Conservation (phyloP, 2,888 invertebrate genomes). For the Sabellastarte sp. region DNA sequence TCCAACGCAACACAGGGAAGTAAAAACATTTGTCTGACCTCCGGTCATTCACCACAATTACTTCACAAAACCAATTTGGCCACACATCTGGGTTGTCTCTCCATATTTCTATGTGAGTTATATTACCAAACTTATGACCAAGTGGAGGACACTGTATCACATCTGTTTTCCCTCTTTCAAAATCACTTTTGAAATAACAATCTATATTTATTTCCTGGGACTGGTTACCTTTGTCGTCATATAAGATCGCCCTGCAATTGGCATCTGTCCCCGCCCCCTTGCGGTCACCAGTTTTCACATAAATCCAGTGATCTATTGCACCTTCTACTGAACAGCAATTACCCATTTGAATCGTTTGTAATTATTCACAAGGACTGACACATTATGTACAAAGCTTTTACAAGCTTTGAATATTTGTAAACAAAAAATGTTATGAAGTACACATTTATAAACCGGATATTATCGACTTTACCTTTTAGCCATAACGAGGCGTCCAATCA, state of each 20-base stretch:
- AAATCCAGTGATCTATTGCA: constrained; percentile 41
- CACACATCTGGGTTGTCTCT: constrained; percentile 53
- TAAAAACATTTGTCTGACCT: constrained; percentile 37
- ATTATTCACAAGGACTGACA: too few species aligned
- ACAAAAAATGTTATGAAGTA: too few species aligned
- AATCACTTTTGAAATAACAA: constrained; percentile 48
- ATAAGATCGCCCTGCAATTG: constrained; percentile 55
- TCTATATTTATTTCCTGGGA: constrained; percentile 53
- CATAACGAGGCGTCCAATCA: too few species aligned
- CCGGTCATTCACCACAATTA: constrained; percentile 41
- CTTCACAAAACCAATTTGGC: constrained; percentile 58
- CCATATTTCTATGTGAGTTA: constrained; percentile 55
- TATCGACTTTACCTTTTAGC: too few species aligned
- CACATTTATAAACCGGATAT: too few species aligned
- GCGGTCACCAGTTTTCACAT: constrained; percentile 60
- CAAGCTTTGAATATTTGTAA: too few species aligned
- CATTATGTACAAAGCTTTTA: too few species aligned
- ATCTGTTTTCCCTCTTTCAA: constrained; percentile 55
- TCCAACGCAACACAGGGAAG: constrained; percentile 60
- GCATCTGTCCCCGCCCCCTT: constrained; percentile 59
- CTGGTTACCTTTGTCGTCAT: constrained; percentile 49
- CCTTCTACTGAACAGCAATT: constrained; percentile 34
- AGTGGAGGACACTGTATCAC: constrained; percentile 40
- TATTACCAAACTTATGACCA: constrained; percentile 28
- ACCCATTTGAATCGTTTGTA: too few species aligned